phyloP scores from a whole-genome alignment of 2,797 vertebrate species.

The Coregonus sp. region DNA sequence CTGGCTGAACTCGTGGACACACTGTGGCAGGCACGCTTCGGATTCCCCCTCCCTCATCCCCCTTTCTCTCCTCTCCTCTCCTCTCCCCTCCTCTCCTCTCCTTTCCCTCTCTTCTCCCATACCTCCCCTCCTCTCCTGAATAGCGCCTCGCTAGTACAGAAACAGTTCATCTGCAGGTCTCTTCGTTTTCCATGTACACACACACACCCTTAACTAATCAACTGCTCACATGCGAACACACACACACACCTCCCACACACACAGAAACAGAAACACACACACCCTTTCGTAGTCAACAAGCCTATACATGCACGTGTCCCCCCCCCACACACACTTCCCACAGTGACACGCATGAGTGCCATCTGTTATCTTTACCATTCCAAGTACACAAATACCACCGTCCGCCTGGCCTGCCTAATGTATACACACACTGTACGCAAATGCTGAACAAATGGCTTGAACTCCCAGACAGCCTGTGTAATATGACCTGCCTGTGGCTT shows the following conservation, averaged over 20 bases:
- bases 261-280: neutral
- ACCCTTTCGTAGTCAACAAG: neutral
- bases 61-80: slow-evolving; percentile 10
- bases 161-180: slow-evolving; percentile 73
- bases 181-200: slow-evolving; percentile 42
- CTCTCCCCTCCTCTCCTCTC: slow-evolving; percentile 5
- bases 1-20: slow-evolving; percentile 72
- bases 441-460: neutral
- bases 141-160: slow-evolving; percentile 60
- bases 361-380: neutral
- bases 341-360: neutral
- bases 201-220: slow-evolving; percentile 16
- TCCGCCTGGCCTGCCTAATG: neutral
- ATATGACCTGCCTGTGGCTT: slow-evolving; percentile 37
- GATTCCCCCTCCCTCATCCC: slow-evolving; percentile 28
- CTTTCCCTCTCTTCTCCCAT: too few relatives aligned
- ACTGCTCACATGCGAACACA: slow-evolving; percentile 3
- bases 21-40: slow-evolving; percentile 58
- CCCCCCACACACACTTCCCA: neutral
- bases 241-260: neutral
- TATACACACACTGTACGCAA: neutral
- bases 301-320: neutral
- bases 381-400: neutral
- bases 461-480: slow-evolving; percentile 49
- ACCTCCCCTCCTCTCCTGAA: slow-evolving; percentile 1